Conservation (phyloP, 2,113 vertebrate genomes). For the Hemibagrus wyckioides region DNA sequence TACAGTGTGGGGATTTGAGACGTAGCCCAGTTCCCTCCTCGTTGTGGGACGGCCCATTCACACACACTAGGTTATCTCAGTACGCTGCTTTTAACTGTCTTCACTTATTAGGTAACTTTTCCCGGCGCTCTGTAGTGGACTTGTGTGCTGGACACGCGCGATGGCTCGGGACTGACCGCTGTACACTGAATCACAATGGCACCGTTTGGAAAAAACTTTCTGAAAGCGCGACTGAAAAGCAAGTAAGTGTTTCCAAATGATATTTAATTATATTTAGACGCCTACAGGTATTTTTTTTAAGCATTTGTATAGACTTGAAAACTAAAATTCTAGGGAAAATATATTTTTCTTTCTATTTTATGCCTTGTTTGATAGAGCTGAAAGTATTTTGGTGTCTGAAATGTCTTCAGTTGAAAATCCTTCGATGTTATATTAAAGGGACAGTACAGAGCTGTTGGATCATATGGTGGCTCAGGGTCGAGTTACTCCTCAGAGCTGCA, state of each 20-base stretch:
- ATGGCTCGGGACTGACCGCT: conserved; percentile 55
- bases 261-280: not conserved
- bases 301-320: not conserved
- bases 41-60: conserved; percentile 42
- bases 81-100: conserved; percentile 20
- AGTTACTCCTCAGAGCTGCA: conserved; percentile 44
- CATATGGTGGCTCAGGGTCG: conserved; percentile 40
- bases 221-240: conserved; percentile 89
- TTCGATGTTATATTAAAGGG: not conserved
- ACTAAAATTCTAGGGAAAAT: not conserved
- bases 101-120: conserved; percentile 50
- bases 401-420: not conserved
- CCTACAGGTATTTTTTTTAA: not conserved
- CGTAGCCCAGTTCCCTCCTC: conserved; percentile 37
- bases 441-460: conserved; percentile 9
- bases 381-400: not conserved
- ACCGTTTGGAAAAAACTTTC: conserved; percentile 88
- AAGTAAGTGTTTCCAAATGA: conserved; percentile 72
- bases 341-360: not conserved
- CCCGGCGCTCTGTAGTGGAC: not conserved
- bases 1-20: not conserved
- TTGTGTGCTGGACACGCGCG: conserved; percentile 6
- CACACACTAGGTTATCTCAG: not conserved
- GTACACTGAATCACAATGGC: conserved; percentile 75
- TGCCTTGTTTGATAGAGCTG: not conserved